Base-by-base conservation (phyloP, 2,113 vertebrate genomes). In the Oncorhynchus gorbuscha region DNA sequence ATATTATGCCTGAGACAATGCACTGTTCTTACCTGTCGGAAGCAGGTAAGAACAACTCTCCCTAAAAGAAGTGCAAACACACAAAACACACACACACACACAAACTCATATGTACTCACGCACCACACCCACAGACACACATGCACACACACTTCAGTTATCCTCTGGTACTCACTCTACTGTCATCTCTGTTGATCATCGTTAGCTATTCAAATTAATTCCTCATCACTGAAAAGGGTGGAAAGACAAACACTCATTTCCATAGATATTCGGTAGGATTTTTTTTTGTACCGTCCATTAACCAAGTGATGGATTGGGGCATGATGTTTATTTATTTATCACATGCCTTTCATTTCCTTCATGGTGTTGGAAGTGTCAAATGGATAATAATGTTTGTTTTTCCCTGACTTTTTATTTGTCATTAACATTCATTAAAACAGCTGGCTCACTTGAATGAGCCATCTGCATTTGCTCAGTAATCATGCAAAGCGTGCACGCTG, bases 391-490 rank as follows among this genome's bases (percentile, higher is more conserved):
- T 90, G 82, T 86, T 83, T 92, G 90, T 91, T 90, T 91, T 85
- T 90, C 86, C 85, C 75, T 88, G 82, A 92, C 92, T 89, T 93
- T 93, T 93, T 88, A 89, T 90, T 92, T 93, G 92, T 88, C 90
- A 93, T 93, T 92, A 93, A 89, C 91, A 94, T 93, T 93, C 90
- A 93, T 94, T 92, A 91, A 91, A 93, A 93, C 93, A 93, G 92
- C 93, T 93, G 92, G 89, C 87, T 90, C 85, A 45, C 39, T 45
- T 45, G 85, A 93, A 89, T 84, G 87, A 88, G 83, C 90, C 93
- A 92, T 93, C 91, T 93, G 92, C 85, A 82, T 77, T 82, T 74
- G 86, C 85, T 76, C 81, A 24, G 5, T 82, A 84, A 66, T 88
- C 85, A 71, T 82, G 76, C 76, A 79, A 84, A 87, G 82, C 80